Conservation (phyloP, 2,797 vertebrate genomes). For the Momotus momota region DNA sequence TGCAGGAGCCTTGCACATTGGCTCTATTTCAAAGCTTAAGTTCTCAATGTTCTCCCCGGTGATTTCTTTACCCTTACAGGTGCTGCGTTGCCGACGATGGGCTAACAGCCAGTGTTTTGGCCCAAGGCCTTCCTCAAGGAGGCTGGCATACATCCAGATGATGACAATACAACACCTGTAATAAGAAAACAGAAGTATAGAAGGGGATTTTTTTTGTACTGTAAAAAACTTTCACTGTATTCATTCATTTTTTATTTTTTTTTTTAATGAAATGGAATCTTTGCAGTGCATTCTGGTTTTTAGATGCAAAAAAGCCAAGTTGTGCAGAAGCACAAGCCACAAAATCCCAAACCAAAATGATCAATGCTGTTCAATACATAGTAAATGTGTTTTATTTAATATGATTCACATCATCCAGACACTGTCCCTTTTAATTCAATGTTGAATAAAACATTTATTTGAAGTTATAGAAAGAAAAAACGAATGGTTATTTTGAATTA, state of each 20-base stretch:
- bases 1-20: neutral
- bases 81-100: neutral
- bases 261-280: neutral
- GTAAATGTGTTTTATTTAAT: neutral
- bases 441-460: neutral
- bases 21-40: neutral
- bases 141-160: neutral
- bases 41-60: rapidly evolving
- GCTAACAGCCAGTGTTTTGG: neutral
- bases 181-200: neutral
- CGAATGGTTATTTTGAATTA: neutral
- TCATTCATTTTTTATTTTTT: neutral
- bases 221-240: neutral
- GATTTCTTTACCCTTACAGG: neutral
- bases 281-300: neutral
- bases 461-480: neutral
- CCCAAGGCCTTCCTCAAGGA: neutral
- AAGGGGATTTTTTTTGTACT: neutral
- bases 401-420: neutral
- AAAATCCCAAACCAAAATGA: neutral
- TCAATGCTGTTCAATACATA: neutral
- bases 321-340: neutral
- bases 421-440: neutral
- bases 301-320: neutral
- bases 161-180: neutral